These are phyloP conservation scores for Xestoiulus laeticollis DNA, from an alignment of 2,888 invertebrate species.

Conservation along the genomic window DNA sequence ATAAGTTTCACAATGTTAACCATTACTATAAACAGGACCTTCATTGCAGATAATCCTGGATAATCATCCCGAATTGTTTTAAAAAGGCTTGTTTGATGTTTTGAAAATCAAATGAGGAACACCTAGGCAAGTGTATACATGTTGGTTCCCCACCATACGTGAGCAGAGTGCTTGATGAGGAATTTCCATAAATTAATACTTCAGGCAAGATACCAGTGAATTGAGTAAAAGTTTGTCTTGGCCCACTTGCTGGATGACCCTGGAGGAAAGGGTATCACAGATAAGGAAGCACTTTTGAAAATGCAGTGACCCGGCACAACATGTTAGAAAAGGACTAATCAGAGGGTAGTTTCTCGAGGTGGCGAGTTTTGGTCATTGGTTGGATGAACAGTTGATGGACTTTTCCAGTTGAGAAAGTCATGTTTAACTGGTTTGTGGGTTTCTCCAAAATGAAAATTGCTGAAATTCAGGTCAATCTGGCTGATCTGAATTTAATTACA, in stretches of 20 bases:
- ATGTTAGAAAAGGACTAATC: background rate
- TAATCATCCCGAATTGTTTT: too few species aligned
- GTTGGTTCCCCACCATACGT: background rate
- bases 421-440: background rate
- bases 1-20: too few species aligned
- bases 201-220: background rate
- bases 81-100: too few species aligned
- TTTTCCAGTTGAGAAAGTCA: background rate
- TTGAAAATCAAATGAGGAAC: too few species aligned
- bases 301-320: background rate
- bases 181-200: background rate
- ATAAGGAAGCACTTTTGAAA: background rate
- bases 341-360: background rate
- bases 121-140: too few species aligned
- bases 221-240: background rate
- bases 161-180: background rate
- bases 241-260: constrained; percentile 7
- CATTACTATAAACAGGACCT: too few species aligned
- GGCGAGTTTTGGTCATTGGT: background rate
- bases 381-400: background rate
- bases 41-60: too few species aligned
- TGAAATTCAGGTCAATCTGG: background rate
- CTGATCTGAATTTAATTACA: background rate
- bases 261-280: background rate
- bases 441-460: background rate